Evolutionary conservation across 1,140 invertebrate genomes (phyloP), one percentile per base, ranked within the genome.

Genomic region (Globodera rostochiensis): DNA sequence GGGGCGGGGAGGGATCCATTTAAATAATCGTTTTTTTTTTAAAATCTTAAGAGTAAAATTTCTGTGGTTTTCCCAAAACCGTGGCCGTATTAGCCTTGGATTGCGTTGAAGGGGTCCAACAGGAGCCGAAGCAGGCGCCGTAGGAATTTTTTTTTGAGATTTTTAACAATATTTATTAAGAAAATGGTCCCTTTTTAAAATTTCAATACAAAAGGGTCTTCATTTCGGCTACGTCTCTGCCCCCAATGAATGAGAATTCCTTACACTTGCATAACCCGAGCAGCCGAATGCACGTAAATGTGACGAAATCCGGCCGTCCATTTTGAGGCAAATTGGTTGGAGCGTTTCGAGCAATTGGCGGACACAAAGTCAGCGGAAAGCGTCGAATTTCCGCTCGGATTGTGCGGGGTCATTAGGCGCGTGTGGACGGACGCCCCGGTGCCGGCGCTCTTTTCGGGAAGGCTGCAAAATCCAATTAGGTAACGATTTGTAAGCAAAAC

Each of bases 251-350:
- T n/a, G 2, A 8, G 7, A 8, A 25, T 15, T n/a, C 2, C 67
- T 70, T 45, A 71, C 69, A 78, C 77, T 78, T 78, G 80, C 21
- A 79, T 53, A 21, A 57, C 78, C 25, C 84, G 67, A 36, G 83
- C 84, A 45, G 87, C 64, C 21, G 82, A 77, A 45, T 84, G 78
- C 8, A 89, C 70, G 60, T 82, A 79, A 71, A 89, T 89, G n/a
- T 79, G 73, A 21, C 87, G 80, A 79, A 89, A 89, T 5, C 87
- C 88, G 57, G 88, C 88, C 25, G 89, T 88, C 88, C 88, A 89
- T 80, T 88, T 84, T 11, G 85, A 87, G 7, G 89, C 88, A 74
- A 79, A 84, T 47, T 86, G 84, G 82, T 88, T 81, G 4, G 87
- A 86, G 13, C 47, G 36, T 21, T 78, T 78, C 66, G 77, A 69